phyloP scores from a whole-genome alignment of 1,140 invertebrate genomes.

The Drosophila elegans region DNA sequence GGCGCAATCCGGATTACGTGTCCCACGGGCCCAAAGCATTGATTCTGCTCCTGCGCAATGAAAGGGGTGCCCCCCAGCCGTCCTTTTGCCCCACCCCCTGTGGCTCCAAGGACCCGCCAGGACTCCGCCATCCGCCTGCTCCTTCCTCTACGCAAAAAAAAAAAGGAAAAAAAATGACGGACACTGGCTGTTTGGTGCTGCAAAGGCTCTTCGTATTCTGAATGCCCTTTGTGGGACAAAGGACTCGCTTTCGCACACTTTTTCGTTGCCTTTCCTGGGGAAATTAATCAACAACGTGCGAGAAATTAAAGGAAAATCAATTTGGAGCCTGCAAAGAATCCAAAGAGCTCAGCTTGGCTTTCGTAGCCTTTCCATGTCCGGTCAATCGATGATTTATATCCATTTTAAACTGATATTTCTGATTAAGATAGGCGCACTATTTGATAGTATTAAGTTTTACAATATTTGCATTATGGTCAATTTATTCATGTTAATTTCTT shows the following conservation, averaged over 20 bases:
- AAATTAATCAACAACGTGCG: constrained; percentile 80
- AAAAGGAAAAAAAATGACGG: constrained; percentile 22
- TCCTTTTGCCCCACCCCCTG: not conserved
- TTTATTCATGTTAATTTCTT: too few relatives aligned
- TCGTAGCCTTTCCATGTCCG: not conserved
- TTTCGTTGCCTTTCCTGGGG: constrained; percentile 51
- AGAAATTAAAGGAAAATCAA: constrained; percentile 70
- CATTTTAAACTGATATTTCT: not conserved
- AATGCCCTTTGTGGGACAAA: constrained; percentile 78
- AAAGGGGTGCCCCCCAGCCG: constrained; percentile 19
- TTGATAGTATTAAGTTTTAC: too few relatives aligned
- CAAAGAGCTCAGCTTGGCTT: constrained; percentile 24
- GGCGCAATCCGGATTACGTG: constrained; percentile 84
- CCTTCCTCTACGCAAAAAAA: not conserved
- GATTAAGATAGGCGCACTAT: not conserved
- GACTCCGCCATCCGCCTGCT: not conserved
- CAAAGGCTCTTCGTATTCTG: constrained; percentile 71
- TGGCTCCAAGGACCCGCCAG: constrained; percentile 67
- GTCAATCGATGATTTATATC: not conserved
- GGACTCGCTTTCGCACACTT: constrained; percentile 70
- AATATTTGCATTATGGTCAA: too few relatives aligned
- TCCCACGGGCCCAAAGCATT: constrained; percentile 81
- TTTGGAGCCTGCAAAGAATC: constrained; percentile 26
- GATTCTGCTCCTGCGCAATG: constrained; percentile 77
- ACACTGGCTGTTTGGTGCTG: constrained; percentile 57